Base-by-base conservation (phyloP, 2,888 invertebrate genomes). In the Myopa testacea region DNA sequence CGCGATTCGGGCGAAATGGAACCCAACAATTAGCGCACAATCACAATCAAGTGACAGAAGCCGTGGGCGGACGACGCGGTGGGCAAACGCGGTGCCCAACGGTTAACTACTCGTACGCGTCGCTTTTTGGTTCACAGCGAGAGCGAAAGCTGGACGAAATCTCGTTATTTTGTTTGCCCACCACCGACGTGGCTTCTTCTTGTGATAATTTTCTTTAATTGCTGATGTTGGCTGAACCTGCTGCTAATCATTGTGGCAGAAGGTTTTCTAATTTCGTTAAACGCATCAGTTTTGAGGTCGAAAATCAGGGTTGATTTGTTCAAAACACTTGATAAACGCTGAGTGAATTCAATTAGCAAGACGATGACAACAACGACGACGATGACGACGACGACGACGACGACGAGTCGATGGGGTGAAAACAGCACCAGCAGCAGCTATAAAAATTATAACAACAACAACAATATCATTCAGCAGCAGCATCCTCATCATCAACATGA, bases 281-380 rank as follows among this genome's bases (percentile, higher is more conserved):
- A 83, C 83, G 83, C 78, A 80, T 10, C 70, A 62, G 83, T 70
- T 75, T 58, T 75, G 79, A 65, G 75, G 79, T 75, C 83, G 82
- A 82, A 84, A 84, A 83, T 85, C 83, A 80, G 84, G 84, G 84
- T 84, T 84, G 84, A 85, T 84, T 84, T 83, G 85, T 82, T 83
- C 82, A 71, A 82, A 84, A 83, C 86, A 86, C 86, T 86, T 86
- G 86, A 86, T 86, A 85, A 84, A 79, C 83, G 82, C n/a, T 52
- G 83, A 86, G 83, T 86, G 85, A 84, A 86, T 86, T 84, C 85
- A 86, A 85, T 85, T 85, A 85, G 85, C 83, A 83, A 84, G 84
- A 82, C 63, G 68, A 70, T 62, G 55, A n/a, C 16, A n/a, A 4
- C 14, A 55, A 37, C 65, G 14, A 37, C 65, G 10, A 37, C 65